These are phyloP conservation scores for Tribolium madens DNA, from an alignment of 1,140 invertebrate species.

Conservation along the genomic window DNA sequence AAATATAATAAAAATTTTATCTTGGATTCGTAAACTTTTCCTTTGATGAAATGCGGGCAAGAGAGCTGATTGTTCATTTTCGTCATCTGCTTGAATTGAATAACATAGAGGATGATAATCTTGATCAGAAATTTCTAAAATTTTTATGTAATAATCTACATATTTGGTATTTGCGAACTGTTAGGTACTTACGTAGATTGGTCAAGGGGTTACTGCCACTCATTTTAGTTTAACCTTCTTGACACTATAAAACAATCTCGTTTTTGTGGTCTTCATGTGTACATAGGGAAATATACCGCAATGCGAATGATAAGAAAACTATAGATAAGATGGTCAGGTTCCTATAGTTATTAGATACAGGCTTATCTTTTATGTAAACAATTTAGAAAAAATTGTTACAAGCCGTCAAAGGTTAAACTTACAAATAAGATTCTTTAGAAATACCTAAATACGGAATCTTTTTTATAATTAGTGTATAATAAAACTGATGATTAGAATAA, in stretches of 20 bases:
- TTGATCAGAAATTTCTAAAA: neutral
- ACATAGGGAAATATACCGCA: neutral
- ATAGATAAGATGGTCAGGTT: neutral
- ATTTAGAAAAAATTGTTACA: neutral
- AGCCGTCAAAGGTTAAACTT: neutral
- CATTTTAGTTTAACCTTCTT: neutral
- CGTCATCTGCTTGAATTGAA: neutral
- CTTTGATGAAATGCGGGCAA: neutral
- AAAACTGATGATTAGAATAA: too few relatives aligned
- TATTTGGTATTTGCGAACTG: neutral
- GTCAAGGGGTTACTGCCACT: neutral
- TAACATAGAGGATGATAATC: neutral
- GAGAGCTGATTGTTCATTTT: neutral
- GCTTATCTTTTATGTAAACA: neutral
- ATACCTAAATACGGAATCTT: neutral
- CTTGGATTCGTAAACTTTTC: neutral
- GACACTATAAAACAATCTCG: neutral
- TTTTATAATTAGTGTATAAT: too few relatives aligned
- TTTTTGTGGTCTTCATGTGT: neutral
- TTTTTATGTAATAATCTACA: neutral
- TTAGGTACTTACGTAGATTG: neutral
- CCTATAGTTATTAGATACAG: neutral
- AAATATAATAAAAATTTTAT: neutral
- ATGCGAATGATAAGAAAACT: neutral
- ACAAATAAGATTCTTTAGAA: neutral